phyloP scores from a whole-genome alignment of 1,140 invertebrate species.

The Agrilus planipennis region DNA sequence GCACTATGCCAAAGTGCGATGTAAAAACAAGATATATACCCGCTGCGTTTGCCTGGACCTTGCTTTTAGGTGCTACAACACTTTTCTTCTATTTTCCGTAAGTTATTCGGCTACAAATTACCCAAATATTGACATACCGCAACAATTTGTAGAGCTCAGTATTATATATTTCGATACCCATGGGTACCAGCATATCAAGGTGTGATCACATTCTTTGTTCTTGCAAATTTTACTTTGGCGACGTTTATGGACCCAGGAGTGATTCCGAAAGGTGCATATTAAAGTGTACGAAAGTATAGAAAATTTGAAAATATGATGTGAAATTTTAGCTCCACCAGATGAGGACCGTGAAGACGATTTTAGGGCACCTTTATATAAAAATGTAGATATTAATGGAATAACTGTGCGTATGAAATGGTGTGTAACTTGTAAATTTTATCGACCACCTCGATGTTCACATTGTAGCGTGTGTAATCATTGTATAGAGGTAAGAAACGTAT shows the following conservation, averaged over 20 bases:
- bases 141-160: conserved; percentile 65
- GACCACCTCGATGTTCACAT: conserved; percentile 95
- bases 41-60: conserved; percentile 89
- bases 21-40: conserved; percentile 88
- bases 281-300: conserved; percentile 2
- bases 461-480: conserved; percentile 99
- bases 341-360: conserved; percentile 96
- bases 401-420: conserved; percentile 99
- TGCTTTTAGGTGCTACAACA: conserved; percentile 79
- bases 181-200: conserved; percentile 89
- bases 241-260: conserved; percentile 99
- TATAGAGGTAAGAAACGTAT: conserved; percentile 71
- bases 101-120: conserved; percentile 42
- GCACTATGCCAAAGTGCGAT: conserved; percentile 87
- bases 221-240: conserved; percentile 95
- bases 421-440: conserved; percentile 98
- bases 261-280: conserved; percentile 98
- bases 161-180: conserved; percentile 66
- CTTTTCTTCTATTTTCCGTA: conserved; percentile 95
- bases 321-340: conserved; percentile 73
- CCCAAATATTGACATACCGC: conserved; percentile 25
- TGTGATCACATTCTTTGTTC: conserved; percentile 90
- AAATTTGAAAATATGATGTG: neutral
- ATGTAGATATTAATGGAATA: conserved; percentile 95
- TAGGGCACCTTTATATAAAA: conserved; percentile 93